Percentiles rank a stretch among this genome's conserved stretches.
Conservation (phyloP, 2,888 invertebrate genomes). For the Spodoptera exigua region DNA sequence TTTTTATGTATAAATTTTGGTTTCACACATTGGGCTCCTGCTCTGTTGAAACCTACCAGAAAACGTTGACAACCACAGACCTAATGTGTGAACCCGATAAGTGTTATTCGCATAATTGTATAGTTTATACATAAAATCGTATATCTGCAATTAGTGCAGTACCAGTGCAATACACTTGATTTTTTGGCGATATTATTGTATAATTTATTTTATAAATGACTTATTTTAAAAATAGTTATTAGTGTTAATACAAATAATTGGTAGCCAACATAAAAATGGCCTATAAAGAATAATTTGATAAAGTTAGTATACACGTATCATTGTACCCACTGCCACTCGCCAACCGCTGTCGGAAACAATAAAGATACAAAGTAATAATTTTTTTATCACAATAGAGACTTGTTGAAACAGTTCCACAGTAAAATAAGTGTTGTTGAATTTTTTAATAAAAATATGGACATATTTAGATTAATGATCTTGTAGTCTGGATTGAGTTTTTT, state of each 20-base stretch:
- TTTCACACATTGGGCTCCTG: constrained; percentile 24
- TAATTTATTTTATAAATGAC: constrained; percentile 75
- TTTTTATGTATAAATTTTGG: constrained; percentile 29
- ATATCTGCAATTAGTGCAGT: constrained; percentile 78
- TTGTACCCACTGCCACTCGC: constrained; percentile 85
- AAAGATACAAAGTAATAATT: constrained; percentile 67
- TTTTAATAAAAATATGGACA: constrained; percentile 86
- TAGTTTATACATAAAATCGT: constrained; percentile 67
- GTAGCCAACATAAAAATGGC: constrained; percentile 87
- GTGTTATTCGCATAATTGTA: constrained; percentile 66
- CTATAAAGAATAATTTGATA: constrained; percentile 73
- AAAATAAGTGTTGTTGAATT: constrained; percentile 89
- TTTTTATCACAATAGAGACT: constrained; percentile 86
- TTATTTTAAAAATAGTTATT: constrained; percentile 70
- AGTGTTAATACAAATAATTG: constrained; percentile 80
- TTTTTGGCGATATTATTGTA: constrained; percentile 74
- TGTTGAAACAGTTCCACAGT: constrained; percentile 87
- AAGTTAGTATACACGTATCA: constrained; percentile 66
- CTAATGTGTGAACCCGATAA: constrained; percentile 51
- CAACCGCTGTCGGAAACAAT: constrained; percentile 82
- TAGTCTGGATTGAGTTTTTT: constrained; percentile 88
- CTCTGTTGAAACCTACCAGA: too few relatives aligned
- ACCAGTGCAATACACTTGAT: constrained; percentile 84
- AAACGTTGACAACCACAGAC: constrained; percentile 5
- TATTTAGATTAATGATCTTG: constrained; percentile 88